These are phyloP conservation scores for Pandion haliaetus DNA, from an alignment of 2,113 vertebrate genomes.

Conservation along the genomic window DNA sequence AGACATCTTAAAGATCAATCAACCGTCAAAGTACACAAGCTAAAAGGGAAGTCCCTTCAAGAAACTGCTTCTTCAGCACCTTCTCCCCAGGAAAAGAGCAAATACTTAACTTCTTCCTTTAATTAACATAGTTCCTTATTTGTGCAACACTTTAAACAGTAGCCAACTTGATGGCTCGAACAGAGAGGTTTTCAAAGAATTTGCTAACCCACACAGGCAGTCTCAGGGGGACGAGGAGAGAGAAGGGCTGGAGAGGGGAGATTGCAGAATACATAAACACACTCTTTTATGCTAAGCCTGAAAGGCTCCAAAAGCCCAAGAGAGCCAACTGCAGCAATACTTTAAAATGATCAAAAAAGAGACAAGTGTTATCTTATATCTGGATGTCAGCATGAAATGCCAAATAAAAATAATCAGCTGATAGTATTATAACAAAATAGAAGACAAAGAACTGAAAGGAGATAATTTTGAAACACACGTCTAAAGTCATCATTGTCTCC, in stretches of 20 bases:
- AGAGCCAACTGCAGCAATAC: not conserved
- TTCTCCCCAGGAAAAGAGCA: not conserved
- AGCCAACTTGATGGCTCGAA: not conserved
- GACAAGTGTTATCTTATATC: not conserved
- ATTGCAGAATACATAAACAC: not conserved
- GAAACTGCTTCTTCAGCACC: not conserved
- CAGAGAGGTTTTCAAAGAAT: not conserved
- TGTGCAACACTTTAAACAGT: not conserved
- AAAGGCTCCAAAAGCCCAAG: constrained; percentile 14
- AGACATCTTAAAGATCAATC: not conserved
- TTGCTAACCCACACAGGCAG: not conserved
- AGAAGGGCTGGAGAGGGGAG: not conserved
- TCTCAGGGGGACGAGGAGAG: not conserved
- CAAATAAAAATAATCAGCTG: not conserved
- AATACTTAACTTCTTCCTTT: not conserved
- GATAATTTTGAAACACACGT: not conserved
- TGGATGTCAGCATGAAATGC: not conserved
- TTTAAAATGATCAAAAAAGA: not conserved
- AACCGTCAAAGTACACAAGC: not conserved
- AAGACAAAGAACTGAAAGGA: not conserved
- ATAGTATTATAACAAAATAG: not conserved
- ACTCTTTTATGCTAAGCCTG: not conserved
- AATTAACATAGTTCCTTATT: not conserved
- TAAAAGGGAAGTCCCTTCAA: not conserved
- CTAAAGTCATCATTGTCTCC: not conserved